Conservation (phyloP, 1,140 invertebrate species). For the Trissolcus basalis region DNA sequence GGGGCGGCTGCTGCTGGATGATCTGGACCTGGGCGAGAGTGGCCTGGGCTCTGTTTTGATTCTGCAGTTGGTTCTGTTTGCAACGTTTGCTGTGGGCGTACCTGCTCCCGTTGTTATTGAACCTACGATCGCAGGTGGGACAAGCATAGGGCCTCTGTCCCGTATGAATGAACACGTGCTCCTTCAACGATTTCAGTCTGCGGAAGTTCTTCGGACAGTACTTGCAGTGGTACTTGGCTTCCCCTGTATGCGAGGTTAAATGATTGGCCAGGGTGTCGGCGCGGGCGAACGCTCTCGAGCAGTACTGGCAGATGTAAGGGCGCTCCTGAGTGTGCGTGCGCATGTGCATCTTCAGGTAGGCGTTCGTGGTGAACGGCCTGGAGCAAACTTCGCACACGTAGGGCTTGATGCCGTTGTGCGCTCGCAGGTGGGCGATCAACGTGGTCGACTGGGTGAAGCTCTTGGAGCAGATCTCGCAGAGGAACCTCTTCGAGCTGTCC, state of each 20-base stretch:
- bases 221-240: constrained; percentile 81
- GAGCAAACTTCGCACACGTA: constrained; percentile 82
- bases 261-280: constrained; percentile 76
- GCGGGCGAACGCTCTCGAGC: constrained; percentile 74
- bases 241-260: constrained; percentile 77
- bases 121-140: constrained; percentile 73
- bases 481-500: constrained; percentile 82
- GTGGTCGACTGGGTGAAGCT: constrained; percentile 77
- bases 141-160: constrained; percentile 78
- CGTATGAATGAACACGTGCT: constrained; percentile 80
- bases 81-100: constrained; percentile 74
- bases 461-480: constrained; percentile 81
- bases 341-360: constrained; percentile 75
- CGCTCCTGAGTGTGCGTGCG: constrained; percentile 79
- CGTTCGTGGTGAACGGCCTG: constrained; percentile 77
- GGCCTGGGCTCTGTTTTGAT: constrained; percentile 40
- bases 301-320: constrained; percentile 78
- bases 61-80: constrained; percentile 70
- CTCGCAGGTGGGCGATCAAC: constrained; percentile 75
- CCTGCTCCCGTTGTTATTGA: constrained; percentile 74
- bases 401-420: constrained; percentile 82
- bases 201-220: constrained; percentile 81
- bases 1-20: constrained; percentile 8
- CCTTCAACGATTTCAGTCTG: constrained; percentile 77
- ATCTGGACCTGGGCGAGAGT: constrained; percentile 36